A percentile compares a stretch with the other conserved stretches of the same genome.
These are phyloP conservation scores for Gymnogyps californianus DNA, from an alignment of 2,113 vertebrate genomes.

Conservation along the genomic window DNA sequence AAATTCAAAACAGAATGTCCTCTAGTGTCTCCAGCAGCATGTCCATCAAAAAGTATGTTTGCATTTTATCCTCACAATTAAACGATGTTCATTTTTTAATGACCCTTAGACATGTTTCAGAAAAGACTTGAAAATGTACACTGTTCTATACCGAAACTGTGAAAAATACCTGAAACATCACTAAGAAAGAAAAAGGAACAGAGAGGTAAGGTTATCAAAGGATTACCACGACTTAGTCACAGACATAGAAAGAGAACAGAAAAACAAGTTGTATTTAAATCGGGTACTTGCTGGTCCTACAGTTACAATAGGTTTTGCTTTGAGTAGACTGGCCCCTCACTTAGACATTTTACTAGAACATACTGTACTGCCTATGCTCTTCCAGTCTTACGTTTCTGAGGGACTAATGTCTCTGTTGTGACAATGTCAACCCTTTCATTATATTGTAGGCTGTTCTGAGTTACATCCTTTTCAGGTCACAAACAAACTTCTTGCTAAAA, in stretches of 20 bases:
- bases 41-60: background rate
- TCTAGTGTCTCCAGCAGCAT: background rate
- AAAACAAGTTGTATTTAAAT: background rate
- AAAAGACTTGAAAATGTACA: background rate
- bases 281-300: background rate
- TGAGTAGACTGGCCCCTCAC: background rate
- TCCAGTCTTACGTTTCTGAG: background rate
- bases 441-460: background rate
- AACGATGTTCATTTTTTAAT: background rate
- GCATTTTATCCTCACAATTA: background rate
- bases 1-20: background rate
- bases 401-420: background rate
- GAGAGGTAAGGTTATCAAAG: background rate
- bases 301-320: background rate
- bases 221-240: background rate
- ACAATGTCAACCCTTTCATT: background rate
- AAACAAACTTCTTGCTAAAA: background rate
- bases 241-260: background rate
- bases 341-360: background rate
- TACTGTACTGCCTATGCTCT: background rate
- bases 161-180: background rate
- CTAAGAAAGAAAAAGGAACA: background rate
- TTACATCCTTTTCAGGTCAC: background rate
- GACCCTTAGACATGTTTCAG: background rate
- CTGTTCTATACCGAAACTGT: background rate